phyloP scores from a whole-genome alignment of 2,113 vertebrate species.

The Chionomys nivalis region DNA sequence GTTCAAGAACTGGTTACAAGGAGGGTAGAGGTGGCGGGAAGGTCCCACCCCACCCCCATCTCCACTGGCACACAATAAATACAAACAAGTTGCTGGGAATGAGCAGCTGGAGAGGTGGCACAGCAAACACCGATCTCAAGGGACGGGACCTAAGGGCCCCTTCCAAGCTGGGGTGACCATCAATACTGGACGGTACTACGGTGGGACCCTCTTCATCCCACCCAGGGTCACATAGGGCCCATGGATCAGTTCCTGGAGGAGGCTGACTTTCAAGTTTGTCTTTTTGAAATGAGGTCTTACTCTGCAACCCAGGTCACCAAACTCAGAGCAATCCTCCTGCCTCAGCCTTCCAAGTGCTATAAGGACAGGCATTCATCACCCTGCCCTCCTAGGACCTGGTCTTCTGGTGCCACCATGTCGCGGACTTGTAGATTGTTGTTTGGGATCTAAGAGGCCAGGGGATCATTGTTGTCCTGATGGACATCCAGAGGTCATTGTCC shows the following conservation, averaged over 20 bases:
- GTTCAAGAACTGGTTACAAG: constrained; percentile 70
- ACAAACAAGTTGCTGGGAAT: constrained; percentile 69
- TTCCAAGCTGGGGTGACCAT: neutral
- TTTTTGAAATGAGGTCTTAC: neutral
- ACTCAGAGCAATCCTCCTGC: neutral
- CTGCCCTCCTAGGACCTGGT: neutral
- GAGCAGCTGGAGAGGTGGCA: neutral
- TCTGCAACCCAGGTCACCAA: neutral
- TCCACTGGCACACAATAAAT: constrained; percentile 74
- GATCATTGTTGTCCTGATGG: neutral
- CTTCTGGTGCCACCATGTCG: neutral
- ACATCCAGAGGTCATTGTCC: neutral
- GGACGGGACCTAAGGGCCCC: neutral
- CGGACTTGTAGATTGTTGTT: neutral
- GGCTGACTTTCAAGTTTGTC: neutral
- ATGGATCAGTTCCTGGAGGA: neutral
- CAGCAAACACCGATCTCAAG: neutral
- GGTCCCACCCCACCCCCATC: constrained; percentile 70
- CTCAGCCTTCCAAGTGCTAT: too few species aligned
- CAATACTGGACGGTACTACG: neutral
- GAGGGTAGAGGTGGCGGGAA: constrained; percentile 57
- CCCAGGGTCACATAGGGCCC: neutral
- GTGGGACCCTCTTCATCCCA: too few species aligned
- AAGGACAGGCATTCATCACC: neutral
- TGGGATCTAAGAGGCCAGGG: neutral